Evolutionary conservation across 2,888 invertebrate species (phyloP), one percentile per base, ranked within the genome.

Genomic region (Chesias legatella): DNA sequence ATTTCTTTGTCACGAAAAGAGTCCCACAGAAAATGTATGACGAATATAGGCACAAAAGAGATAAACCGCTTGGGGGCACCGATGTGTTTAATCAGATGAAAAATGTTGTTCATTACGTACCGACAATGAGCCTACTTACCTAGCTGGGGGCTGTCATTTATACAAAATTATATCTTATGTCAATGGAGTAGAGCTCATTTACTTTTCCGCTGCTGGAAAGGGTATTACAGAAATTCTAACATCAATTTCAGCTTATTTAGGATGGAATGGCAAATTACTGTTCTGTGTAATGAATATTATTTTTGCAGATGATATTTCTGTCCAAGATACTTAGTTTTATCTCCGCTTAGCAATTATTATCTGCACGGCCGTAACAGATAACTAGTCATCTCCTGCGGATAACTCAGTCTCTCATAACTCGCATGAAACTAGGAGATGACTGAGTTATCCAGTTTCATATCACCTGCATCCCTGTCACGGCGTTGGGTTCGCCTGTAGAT

Each of bases 1-100:
- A 10, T 30, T 30, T 21, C 9, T n/a, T n/a, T 6, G 13, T 13
- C 7, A 4, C 11, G 13, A 7, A 1, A 28, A 28, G 27, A 9
- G 7, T 6, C 25, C 9, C 29, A 22, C 47, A 30, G 31, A n/a
- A 34, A 33, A 31, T 23, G 30, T 31, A 22, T 23, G 6, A 22
- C 29, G 26, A 37, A 35, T 28, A 28, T 20, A 33, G 28, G 22
- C 34, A 52, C 48, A 46, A 49, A 46, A 41, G 21, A 49, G 39
- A 42, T 37, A 40, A 45, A 43, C 40, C 33, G 25, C 31, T 33
- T 10, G 10, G 35, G 33, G 30, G 10, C 30, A 13, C 25, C 33
- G 27, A 33, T 37, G 44, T 41, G 32, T 49, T 49, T 53, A 48
- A 50, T 53, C 49, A 53, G 43, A 49, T 45, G 47, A 49, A 47